phyloP scores from a whole-genome alignment of 2,113 vertebrate species.

The Callithrix jacchus region DNA sequence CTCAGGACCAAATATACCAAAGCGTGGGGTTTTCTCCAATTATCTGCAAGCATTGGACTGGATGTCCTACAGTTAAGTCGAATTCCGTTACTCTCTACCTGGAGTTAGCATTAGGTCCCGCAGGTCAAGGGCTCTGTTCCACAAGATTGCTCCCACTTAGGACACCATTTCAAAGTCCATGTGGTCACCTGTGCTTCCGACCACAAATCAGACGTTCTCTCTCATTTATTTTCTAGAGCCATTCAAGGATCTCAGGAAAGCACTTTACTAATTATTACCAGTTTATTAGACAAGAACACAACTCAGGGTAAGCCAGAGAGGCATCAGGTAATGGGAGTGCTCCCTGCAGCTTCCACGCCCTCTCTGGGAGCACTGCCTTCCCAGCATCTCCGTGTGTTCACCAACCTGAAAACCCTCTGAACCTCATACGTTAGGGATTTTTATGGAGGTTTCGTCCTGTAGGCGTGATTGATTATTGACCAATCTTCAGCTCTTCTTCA shows the following conservation, averaged over 20 bases:
- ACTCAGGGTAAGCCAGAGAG: background rate
- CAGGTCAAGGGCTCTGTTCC: background rate
- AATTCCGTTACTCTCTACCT: background rate
- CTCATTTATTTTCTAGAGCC: background rate
- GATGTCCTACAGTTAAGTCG: background rate
- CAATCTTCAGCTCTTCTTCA: background rate
- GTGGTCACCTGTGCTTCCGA: background rate
- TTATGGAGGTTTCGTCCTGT: background rate
- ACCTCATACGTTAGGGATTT: background rate
- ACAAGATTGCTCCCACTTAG: background rate
- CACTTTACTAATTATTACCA: background rate
- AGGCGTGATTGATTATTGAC: background rate
- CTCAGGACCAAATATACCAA: too few species aligned
- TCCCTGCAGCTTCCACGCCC: background rate
- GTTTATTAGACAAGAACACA: background rate
- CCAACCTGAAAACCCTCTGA: background rate
- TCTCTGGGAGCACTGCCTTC: background rate
- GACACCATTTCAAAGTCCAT: background rate
- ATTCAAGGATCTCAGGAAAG: background rate
- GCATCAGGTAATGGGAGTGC: too few species aligned
- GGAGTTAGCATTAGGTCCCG: background rate
- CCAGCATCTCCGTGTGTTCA: accelerated
- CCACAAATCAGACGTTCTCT: background rate
- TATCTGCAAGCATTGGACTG: background rate
- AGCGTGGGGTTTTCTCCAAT: background rate